These are phyloP conservation scores for Myzus persicae DNA, from an alignment of 1,140 invertebrate species.

Conservation along the genomic window DNA sequence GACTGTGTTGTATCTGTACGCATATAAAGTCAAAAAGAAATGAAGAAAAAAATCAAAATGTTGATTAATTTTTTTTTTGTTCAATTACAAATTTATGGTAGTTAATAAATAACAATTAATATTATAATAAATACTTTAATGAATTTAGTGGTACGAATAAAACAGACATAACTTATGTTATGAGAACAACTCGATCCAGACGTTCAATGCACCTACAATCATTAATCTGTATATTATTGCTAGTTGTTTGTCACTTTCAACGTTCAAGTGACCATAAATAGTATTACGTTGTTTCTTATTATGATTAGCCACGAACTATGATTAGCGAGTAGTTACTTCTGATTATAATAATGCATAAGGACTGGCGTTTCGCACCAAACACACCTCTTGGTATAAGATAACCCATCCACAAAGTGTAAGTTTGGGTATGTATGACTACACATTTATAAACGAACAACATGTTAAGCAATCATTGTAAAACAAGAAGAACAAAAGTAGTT, in stretches of 20 bases:
- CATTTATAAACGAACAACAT: not conserved
- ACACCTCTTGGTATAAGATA: not conserved
- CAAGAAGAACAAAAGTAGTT: not conserved
- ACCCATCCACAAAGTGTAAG: not conserved
- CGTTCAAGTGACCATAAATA: not conserved
- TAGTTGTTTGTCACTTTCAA: not conserved
- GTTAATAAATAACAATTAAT: not conserved
- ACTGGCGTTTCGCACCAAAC: not conserved
- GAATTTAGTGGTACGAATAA: not conserved
- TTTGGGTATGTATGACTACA: not conserved
- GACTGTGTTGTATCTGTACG: not conserved
- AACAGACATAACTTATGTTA: not conserved
- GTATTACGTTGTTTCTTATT: not conserved
- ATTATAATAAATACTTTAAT: not conserved
- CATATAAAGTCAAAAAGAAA: not conserved
- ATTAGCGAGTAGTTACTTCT: not conserved
- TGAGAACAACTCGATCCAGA: not conserved
- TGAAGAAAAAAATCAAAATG: not conserved
- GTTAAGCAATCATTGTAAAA: not conserved
- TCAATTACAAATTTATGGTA: not conserved
- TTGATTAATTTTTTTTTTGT: not conserved
- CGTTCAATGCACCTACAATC: not conserved
- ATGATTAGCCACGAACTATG: not conserved
- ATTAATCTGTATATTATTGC: not conserved
- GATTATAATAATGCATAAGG: not conserved